Evolutionary conservation across 1,140 invertebrate genomes (phyloP), one percentile per base, ranked within the genome.

Genomic region (Drosophila varians): DNA sequence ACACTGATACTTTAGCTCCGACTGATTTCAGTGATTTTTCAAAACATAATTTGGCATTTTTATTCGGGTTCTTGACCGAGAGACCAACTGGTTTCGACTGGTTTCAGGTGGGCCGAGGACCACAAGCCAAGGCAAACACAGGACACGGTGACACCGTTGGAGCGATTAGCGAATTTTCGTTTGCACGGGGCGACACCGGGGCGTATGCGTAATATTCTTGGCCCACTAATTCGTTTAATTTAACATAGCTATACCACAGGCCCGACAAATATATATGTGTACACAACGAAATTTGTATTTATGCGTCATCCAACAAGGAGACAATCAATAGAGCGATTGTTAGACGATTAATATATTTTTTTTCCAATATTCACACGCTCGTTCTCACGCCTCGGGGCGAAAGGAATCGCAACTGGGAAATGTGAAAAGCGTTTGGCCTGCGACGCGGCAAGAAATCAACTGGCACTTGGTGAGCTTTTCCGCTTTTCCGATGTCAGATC

Each of bases 401-500:
- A 42, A 42, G 21, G 25, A 14, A 36, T 14, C 25, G n/a, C 40
- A 18, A 25, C 43, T 19, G 11, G 48, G 26, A 43, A 51, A 42
- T 62, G 55, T 18, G 38, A 26, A 47, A 73, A 56, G 51, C 64
- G 71, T 66, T 72, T 75, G 31, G 77, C 58, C 80, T 43, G 74
- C 68, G 74, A 66, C 66, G 60, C 79, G 80, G 42, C 74, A 69
- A 58, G 55, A 74, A 77, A 76, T 74, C 80, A 76, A 84, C 80
- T 84, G 82, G 52, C 82, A 82, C 25, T 76, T 74, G 62, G 46
- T 46, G 84, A 84, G 80, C 80, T 84, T 84, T 87, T 87, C 56
- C 45, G 56, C 60, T 69, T 55, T 56, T 86, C 65, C 74, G 49
- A 12, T 40, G 60, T 55, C 72, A 61, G 60, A 72, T 77, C 75